A percentile compares a stretch with the other conserved stretches of the same genome.
These are phyloP conservation scores for Lepus europaeus DNA, from an alignment of 2,113 vertebrate genomes.

Conservation along the genomic window DNA sequence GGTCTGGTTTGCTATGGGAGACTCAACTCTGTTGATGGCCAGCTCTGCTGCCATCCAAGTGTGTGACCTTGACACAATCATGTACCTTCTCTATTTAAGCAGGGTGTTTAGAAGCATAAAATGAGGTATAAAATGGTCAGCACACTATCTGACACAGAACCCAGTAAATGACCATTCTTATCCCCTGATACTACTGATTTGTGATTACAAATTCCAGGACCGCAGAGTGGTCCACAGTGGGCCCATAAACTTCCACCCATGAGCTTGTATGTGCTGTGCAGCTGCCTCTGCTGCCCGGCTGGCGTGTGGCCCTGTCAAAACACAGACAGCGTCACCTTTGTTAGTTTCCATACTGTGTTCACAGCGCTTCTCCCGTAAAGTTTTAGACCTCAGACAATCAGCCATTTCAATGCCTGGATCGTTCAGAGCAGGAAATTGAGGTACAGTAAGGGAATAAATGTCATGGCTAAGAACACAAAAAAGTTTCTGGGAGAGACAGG, in stretches of 20 bases:
- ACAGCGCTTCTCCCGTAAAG: neutral
- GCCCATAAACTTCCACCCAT: neutral
- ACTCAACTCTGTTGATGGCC: neutral
- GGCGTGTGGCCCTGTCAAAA: neutral
- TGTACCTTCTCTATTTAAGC: neutral
- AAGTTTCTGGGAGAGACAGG: neutral
- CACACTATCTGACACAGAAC: neutral
- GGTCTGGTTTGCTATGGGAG: neutral
- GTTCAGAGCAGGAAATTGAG: slow-evolving; percentile 11
- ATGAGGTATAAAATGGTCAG: neutral
- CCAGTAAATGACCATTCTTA: neutral
- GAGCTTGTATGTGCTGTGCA: neutral
- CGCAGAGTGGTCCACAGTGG: neutral
- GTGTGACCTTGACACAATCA: neutral
- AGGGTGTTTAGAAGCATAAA: neutral
- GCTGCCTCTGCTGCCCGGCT: neutral
- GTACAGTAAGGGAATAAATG: neutral
- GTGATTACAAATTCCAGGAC: neutral
- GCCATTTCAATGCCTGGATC: neutral
- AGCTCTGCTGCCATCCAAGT: neutral
- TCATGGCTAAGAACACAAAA: neutral
- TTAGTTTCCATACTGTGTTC: neutral
- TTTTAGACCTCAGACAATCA: neutral
- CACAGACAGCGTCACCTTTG: neutral
- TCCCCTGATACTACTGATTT: neutral